phyloP scores from a whole-genome alignment of 2,113 vertebrate genomes.

The Noturus placidus region DNA sequence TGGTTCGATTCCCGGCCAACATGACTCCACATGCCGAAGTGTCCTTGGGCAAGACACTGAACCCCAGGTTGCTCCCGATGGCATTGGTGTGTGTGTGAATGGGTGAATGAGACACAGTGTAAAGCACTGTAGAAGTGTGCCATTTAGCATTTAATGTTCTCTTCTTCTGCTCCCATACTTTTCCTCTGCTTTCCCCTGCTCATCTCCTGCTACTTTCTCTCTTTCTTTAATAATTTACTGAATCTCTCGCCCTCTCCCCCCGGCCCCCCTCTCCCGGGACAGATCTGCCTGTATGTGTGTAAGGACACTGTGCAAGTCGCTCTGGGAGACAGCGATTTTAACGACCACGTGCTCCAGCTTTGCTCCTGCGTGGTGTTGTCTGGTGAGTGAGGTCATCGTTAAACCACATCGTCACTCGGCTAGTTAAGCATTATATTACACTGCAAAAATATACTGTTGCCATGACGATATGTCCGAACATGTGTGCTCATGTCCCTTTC shows the following conservation, averaged over 20 bases:
- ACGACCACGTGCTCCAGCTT: conserved; percentile 74
- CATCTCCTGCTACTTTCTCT: background rate
- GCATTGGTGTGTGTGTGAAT: no score
- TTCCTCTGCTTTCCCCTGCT: background rate
- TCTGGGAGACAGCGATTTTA: conserved; percentile 77
- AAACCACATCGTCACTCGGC: background rate
- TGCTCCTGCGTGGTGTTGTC: conserved; percentile 74
- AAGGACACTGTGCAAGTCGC: conserved; percentile 83
- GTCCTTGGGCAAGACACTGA: no score
- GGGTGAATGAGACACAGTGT: no score
- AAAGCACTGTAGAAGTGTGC: no score
- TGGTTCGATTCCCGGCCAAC: no score
- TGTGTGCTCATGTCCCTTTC: conserved; percentile 38
- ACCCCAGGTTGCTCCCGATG: no score
- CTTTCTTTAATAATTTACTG: background rate
- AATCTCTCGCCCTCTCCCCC: background rate
- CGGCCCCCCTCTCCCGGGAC: conserved; percentile 33
- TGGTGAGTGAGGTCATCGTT: conserved; percentile 68
- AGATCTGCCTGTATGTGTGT: conserved; percentile 81
- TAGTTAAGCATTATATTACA: background rate
- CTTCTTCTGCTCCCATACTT: background rate
- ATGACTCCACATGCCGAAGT: no score
- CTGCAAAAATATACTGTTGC: background rate
- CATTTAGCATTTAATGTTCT: no score
- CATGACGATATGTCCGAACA: background rate